phyloP scores from a whole-genome alignment of 2,797 vertebrate species.

The Acanthurus lineatus region DNA sequence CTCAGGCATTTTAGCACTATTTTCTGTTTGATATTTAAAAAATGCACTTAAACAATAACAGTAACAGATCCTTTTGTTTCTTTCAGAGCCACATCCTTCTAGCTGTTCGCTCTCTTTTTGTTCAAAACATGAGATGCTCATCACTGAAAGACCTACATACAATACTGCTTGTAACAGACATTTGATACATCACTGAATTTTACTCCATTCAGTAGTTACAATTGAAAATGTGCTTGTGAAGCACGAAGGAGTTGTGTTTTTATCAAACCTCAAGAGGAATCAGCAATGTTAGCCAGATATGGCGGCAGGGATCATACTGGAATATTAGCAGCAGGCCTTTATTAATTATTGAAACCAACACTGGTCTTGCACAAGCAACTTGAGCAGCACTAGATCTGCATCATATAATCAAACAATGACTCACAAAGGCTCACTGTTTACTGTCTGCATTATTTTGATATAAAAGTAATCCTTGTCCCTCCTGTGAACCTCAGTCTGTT shows the following conservation, averaged over 20 bases:
- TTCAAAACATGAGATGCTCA: conserved; percentile 4
- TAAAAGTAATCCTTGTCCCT: conserved; percentile 8
- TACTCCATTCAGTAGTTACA: background rate
- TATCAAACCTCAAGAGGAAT: background rate
- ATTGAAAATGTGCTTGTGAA: conserved; percentile 10
- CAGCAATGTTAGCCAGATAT: conserved; percentile 1
- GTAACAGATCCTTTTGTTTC: background rate
- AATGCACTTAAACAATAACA: background rate
- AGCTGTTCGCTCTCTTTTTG: background rate
- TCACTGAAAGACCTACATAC: background rate
- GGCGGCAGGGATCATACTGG: conserved; percentile 28
- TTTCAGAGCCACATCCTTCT: background rate
- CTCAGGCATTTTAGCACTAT: background rate
- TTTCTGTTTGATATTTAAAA: background rate
- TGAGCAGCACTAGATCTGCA: conserved; percentile 37
- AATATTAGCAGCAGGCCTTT: conserved; percentile 43
- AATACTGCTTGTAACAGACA: conserved; percentile 3
- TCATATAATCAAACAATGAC: conserved; percentile 55
- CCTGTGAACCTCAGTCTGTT: background rate
- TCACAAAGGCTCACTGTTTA: conserved; percentile 36
- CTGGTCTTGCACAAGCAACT: conserved; percentile 50
- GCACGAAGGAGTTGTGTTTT: background rate
- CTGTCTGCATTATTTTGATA: background rate
- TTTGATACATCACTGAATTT: conserved; percentile 20
- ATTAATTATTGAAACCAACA: conserved; percentile 71